Evolutionary conservation across 2,797 vertebrate species (phyloP).

Genomic region (Psittacula derbiana): DNA sequence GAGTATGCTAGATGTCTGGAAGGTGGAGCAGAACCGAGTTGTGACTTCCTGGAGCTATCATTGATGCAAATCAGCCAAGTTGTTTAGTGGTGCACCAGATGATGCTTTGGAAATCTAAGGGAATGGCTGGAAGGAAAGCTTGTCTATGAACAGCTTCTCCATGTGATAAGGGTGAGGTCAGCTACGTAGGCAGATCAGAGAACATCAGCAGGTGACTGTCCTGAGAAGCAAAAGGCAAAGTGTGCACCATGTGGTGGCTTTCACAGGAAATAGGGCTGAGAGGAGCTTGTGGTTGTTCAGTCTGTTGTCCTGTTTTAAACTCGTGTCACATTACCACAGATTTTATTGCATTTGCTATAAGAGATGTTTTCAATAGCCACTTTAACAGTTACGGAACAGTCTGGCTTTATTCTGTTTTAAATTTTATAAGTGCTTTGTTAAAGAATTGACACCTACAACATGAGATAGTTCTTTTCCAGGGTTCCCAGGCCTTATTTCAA

Average conservation of each 20-base stretch:
- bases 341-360: not conserved
- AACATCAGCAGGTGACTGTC: not conserved
- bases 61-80: not conserved
- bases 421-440: not conserved
- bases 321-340: rapidly evolving
- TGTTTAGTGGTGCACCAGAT: not conserved
- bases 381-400: not conserved
- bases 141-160: rapidly evolving
- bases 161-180: not conserved
- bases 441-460: not conserved
- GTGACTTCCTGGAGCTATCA: not conserved
- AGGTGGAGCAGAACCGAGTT: not conserved
- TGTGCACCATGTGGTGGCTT: not conserved
- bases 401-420: not conserved
- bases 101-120: not conserved
- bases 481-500: not conserved
- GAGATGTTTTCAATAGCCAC: rapidly evolving
- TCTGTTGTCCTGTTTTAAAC: not conserved
- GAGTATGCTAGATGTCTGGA: not conserved
- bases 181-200: rapidly evolving
- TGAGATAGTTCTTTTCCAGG: not conserved
- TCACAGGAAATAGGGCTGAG: not conserved
- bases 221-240: not conserved
- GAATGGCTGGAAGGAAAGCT: not conserved
- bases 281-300: not conserved